Base-by-base conservation (phyloP, 1,140 invertebrate genomes). In the Dendroctonus valens region DNA sequence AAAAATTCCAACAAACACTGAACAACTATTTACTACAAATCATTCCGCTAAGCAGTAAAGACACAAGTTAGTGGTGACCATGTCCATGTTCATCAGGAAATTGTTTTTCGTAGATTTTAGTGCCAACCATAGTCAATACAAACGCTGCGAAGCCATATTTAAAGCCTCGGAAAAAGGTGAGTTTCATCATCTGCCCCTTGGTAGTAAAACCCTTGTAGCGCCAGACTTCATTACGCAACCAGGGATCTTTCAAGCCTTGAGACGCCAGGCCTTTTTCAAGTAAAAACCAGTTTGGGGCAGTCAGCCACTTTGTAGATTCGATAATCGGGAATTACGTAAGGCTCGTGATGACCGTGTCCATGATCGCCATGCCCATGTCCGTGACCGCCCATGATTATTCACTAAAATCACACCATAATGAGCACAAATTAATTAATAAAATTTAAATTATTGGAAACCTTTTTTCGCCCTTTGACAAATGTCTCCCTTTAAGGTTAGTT, bases 221-320 rank as follows among this genome's bases (percentile, higher is more conserved):
- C 91, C 91, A 94, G 0, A 89, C 90, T 79, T 93, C 85, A 81
- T 94, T 94, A 72, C 89, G 86, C 11, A 92, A 79, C 92, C 92
- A 94, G 2, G 92, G 92, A 80, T 94, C 91, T 69, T 86, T 88
- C 0, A 94, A 77, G 14, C 91, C 91, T 73, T 85, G 83, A 40
- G 81, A 75, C 1, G 85, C 88, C 38, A 94, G 79, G 5, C 81
- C 80, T 63, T 83, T 76, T 77, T 88, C 81, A 0, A 89, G n/a
- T 76, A 59, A 80, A 77, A 63, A 86, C 74, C 14, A 93, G 76
- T 70, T 88, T 77, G 8, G 86, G 85, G 9, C 81, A 79, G 72
- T 90, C 82, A 75, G 91, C 87, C 1, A 90, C 83, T 76, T 89
- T 89, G 73, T 90, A 94, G 15, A 83, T 84, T 61, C 79, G 82